Percentiles rank a stretch among this genome's conserved stretches.
Evolutionary conservation across 2,113 vertebrate genomes (phyloP).

Genomic region (Todiramphus chloris): DNA sequence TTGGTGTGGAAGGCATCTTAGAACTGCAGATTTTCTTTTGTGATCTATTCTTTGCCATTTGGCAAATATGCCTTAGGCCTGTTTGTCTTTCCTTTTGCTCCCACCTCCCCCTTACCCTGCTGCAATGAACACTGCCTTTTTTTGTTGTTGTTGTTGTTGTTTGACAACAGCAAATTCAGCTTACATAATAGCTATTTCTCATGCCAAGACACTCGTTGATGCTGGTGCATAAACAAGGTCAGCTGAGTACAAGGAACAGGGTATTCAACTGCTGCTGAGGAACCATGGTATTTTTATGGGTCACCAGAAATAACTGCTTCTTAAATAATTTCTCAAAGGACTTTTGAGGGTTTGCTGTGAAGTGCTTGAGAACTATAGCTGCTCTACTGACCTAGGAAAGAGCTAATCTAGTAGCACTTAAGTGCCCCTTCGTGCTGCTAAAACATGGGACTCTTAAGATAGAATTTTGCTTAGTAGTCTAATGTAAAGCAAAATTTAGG

Average conservation of each 20-base stretch:
- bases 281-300: constrained; percentile 40
- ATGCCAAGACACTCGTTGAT: neutral
- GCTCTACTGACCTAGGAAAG: constrained; percentile 17
- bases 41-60: neutral
- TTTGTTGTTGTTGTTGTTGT: neutral
- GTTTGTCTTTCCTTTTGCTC: neutral
- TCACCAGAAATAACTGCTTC: constrained; percentile 55
- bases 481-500: neutral
- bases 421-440: neutral
- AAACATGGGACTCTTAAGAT: neutral
- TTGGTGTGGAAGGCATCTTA: neutral
- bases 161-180: constrained; percentile 46
- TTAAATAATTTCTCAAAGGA: constrained; percentile 39
- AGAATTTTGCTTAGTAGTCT: neutral
- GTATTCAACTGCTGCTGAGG: constrained; percentile 32
- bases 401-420: neutral
- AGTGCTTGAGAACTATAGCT: neutral
- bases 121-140: neutral
- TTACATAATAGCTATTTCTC: constrained; percentile 48
- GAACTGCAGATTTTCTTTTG: neutral
- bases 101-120: neutral
- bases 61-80: neutral
- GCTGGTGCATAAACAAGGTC: constrained; percentile 57
- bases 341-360: neutral
- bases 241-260: constrained; percentile 56